Evolutionary conservation across 2,888 invertebrate genomes (phyloP), one percentile per base, ranked within the genome.

Genomic region (Apamea anceps): DNA sequence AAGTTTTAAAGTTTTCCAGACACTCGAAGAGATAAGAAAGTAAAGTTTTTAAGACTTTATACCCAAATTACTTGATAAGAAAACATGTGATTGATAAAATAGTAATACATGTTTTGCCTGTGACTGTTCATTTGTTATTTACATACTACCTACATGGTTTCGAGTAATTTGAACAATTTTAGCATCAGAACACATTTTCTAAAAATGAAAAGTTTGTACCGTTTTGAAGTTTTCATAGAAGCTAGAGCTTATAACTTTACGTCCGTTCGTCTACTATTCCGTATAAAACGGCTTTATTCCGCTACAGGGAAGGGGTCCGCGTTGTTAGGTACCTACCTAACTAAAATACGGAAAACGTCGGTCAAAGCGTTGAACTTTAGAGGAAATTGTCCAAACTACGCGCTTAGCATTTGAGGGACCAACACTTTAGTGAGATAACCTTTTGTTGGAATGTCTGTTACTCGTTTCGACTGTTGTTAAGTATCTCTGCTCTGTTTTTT

Each of bases 351-450:
- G 91, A 90, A 92, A 92, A 90, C 89, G 87, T 89, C 91, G 88
- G 91, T 87, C 87, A 90, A 93, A 93, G 90, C 87, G 91, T 92
- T 88, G 84, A 93, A 92, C 90, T 93, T 93, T 91, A 91, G 82
- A 90, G 84, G 90, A 91, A 93, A 92, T 91, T 90, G 91, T 89
- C 84, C 85, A 92, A 91, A 91, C 91, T 90, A 90, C 88, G 62
- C 77, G 90, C 87, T 91, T 88, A 90, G 89, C 90, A 89, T 92
- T 92, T 91, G 87, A 90, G 85, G 86, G 88, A 87, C 89, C 84
- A 85, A 85, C 91, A 84, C 88, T 90, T 89, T 89, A 89, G 89
- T 81, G 82, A 88, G 82, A 85, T 89, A 86, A 89, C 90, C 90
- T 90, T 92, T 91, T 90, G 91, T 88, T 87, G 88, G 91, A 91